These are phyloP conservation scores for Falco peregrinus DNA, from an alignment of 2,797 vertebrate genomes.

Conservation along the genomic window DNA sequence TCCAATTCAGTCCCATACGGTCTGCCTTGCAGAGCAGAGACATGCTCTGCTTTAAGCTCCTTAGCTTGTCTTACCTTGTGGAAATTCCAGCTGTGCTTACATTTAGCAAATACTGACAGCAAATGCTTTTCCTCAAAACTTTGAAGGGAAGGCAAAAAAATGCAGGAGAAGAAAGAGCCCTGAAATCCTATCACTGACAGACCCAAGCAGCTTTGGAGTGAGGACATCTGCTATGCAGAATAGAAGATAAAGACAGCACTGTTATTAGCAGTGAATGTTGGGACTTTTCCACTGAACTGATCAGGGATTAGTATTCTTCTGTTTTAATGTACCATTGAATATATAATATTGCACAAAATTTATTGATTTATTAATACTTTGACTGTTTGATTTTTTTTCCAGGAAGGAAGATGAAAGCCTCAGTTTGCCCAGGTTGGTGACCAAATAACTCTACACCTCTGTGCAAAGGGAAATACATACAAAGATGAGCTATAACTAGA, in stretches of 20 bases:
- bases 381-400: not conserved
- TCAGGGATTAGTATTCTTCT: not conserved
- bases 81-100: not conserved
- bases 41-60: not conserved
- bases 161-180: not conserved
- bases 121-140: not conserved
- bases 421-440: not conserved
- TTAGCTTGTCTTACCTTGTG: not conserved
- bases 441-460: not conserved
- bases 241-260: not conserved
- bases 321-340: not conserved
- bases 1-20: not conserved
- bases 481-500: not conserved
- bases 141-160: not conserved
- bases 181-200: not conserved
- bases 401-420: not conserved
- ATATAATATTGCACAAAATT: not conserved
- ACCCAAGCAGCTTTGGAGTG: not conserved
- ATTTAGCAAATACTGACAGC: not conserved
- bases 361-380: not conserved
- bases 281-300: not conserved
- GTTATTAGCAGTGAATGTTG: not conserved
- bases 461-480: not conserved
- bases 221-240: not conserved
- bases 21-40: not conserved